phyloP scores from a whole-genome alignment of 2,888 invertebrate genomes.

The Drosophila putrida region DNA sequence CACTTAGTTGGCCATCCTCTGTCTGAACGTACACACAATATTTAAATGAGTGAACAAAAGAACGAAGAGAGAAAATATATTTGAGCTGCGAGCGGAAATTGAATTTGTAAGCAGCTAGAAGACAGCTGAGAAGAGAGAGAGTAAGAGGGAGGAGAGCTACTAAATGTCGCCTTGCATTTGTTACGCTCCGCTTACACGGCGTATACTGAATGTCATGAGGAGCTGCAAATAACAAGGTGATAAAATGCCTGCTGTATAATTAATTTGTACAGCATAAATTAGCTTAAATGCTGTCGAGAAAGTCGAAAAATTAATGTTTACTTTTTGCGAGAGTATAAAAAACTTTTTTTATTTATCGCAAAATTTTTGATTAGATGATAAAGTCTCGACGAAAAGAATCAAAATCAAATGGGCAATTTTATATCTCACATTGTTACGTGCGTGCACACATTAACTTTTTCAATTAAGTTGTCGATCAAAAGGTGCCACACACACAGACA shows the following conservation, averaged over 20 bases:
- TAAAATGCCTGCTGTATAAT: constrained; percentile 70
- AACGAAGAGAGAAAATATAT: constrained; percentile 27
- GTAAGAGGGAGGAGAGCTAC: constrained; percentile 29
- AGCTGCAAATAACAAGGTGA: constrained; percentile 61
- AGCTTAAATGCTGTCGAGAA: constrained; percentile 46
- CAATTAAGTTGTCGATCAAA: constrained; percentile 77
- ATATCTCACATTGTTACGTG: constrained; percentile 32
- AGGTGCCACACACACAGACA: constrained; percentile 22
- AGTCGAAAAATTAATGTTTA: constrained; percentile 69
- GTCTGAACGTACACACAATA: constrained; percentile 48
- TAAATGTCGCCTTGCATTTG: constrained; percentile 69
- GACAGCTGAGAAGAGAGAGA: constrained; percentile 6
- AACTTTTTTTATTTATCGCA: constrained; percentile 51
- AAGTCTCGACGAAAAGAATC: constrained; percentile 34
- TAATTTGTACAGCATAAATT: constrained; percentile 73
- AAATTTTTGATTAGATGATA: constrained; percentile 50
- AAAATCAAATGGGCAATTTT: constrained; percentile 54
- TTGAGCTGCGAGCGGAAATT: constrained; percentile 61
- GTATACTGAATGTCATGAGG: constrained; percentile 59
- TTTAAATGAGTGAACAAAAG: constrained; percentile 73
- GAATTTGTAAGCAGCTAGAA: constrained; percentile 69
- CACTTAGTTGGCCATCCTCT: constrained; percentile 63
- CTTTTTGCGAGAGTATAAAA: constrained; percentile 29
- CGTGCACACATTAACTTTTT: constrained; percentile 73
- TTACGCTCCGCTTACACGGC: constrained; percentile 52